phyloP scores from a whole-genome alignment of 2,888 invertebrate species.

The Chymomyza procnemis region DNA sequence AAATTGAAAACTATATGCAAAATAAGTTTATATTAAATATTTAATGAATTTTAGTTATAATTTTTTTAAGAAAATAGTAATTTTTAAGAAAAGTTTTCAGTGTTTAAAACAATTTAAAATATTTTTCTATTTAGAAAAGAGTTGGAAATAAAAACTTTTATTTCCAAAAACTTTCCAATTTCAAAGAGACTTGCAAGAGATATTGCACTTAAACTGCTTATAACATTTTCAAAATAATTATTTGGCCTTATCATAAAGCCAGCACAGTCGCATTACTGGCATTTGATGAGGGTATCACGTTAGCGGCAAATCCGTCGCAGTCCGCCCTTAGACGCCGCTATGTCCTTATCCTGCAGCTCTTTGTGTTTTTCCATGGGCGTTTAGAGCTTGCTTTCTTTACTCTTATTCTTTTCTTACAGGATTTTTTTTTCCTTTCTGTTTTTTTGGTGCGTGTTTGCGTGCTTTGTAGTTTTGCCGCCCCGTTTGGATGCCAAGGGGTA shows the following conservation, averaged over 20 bases:
- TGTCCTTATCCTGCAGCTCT: constrained; percentile 1
- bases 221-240: no score
- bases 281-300: background rate
- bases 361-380: constrained; percentile 34
- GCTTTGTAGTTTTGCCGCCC: constrained; percentile 53
- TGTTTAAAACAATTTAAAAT: no score
- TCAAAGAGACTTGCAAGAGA: no score
- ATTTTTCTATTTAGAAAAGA: no score
- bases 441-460: background rate
- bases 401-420: background rate
- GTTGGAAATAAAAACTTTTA: no score
- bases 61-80: no score
- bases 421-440: background rate
- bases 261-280: background rate
- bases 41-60: no score
- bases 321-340: background rate
- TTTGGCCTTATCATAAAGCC: background rate
- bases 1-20: no score
- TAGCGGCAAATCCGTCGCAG: background rate
- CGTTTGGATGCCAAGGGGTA: constrained; percentile 6
- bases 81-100: no score
- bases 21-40: no score
- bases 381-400: constrained; percentile 9
- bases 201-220: no score
- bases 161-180: no score